Conservation (phyloP, 2,888 invertebrate species). For the Conchocele bisecta region DNA sequence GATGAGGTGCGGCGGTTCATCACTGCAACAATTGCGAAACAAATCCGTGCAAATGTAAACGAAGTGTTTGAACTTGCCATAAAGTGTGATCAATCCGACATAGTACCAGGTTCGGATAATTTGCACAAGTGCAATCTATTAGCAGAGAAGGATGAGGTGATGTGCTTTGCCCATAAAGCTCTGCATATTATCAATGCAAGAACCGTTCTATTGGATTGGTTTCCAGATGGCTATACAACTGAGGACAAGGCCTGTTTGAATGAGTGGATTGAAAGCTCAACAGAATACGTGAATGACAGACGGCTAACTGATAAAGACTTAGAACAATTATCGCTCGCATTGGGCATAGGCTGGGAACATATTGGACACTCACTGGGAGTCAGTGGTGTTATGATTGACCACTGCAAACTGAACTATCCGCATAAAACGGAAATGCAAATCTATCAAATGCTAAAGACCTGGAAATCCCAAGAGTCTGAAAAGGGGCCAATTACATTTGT, state of each 20-base stretch:
- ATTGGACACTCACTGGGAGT: background rate
- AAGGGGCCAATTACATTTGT: background rate
- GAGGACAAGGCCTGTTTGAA: background rate
- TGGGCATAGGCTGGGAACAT: conserved; percentile 10
- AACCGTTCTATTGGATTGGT: background rate
- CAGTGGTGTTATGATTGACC: background rate
- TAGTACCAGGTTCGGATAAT: no score
- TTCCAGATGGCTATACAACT: conserved; percentile 1
- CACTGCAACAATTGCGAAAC: no score
- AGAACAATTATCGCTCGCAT: background rate
- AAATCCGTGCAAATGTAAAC: no score
- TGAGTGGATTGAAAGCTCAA: background rate
- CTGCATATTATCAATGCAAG: background rate
- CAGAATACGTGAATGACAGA: conserved; percentile 8
- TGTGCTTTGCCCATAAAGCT: no score
- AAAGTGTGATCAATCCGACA: no score
- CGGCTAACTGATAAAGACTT: background rate
- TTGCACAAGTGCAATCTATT: no score
- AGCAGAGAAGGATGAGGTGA: no score
- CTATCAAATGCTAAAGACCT: background rate
- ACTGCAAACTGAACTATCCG: background rate
- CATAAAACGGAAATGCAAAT: conserved; percentile 2
- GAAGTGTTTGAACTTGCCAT: no score
- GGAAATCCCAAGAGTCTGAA: no score
- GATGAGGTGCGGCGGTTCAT: no score